These are phyloP conservation scores for Stegostoma tigrinum DNA, from an alignment of 2,113 vertebrate genomes.

Conservation along the genomic window DNA sequence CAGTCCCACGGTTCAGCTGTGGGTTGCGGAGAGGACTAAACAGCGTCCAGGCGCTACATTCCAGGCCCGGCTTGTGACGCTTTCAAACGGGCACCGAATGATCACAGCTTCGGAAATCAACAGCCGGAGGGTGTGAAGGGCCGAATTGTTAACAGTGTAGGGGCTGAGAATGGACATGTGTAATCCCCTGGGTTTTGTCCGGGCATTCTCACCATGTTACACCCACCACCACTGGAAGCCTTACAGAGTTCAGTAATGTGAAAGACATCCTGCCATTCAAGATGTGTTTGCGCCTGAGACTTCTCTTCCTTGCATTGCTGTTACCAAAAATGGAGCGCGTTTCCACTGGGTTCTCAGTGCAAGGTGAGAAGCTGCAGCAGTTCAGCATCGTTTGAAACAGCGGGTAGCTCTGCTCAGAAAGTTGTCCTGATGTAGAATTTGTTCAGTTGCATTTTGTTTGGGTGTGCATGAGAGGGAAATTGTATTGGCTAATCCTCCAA, in stretches of 20 bases:
- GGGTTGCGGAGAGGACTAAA: too few species aligned
- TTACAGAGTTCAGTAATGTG: neutral
- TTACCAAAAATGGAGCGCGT: neutral
- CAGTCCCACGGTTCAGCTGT: neutral
- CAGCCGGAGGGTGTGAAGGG: neutral
- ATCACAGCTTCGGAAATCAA: constrained; percentile 23
- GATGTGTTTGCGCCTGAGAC: neutral
- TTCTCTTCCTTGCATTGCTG: neutral
- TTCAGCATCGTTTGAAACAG: neutral
- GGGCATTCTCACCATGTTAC: neutral
- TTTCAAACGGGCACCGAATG: neutral
- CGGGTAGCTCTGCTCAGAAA: too few species aligned
- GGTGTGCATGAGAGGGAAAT: too few species aligned
- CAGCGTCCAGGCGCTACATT: neutral
- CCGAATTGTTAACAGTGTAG: neutral
- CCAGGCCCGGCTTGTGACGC: neutral
- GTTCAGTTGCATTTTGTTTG: neutral
- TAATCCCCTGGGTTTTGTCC: neutral
- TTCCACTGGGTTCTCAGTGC: neutral
- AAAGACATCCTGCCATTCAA: neutral
- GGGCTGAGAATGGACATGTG: neutral
- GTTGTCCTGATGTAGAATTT: neutral
- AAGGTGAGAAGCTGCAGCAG: neutral
- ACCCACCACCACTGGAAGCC: neutral
- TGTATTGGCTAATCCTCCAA: neutral